Percentiles rank a stretch among this genome's conserved stretches.
Conservation (phyloP, 2,113 vertebrate species). For the Phalacrocorax pelagicus region DNA sequence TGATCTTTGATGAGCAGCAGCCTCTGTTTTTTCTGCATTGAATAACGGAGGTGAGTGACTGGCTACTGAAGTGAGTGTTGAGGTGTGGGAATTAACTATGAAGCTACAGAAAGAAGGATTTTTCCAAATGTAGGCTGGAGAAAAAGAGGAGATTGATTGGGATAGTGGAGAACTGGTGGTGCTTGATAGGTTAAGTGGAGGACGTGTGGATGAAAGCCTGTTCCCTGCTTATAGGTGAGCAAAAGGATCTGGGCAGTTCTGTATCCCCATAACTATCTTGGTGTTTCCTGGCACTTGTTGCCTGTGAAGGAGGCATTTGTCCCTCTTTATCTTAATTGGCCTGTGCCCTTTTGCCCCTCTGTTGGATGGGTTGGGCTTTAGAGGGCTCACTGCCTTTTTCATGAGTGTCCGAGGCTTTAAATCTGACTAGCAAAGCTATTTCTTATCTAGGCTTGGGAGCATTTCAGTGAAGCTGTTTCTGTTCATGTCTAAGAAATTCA, state of each 20-base stretch:
- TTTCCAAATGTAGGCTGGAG: background rate
- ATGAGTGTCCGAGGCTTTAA: background rate
- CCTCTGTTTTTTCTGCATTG: background rate
- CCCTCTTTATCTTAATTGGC: background rate
- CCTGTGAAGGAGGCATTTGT: background rate
- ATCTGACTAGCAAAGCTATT: background rate
- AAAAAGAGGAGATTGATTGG: background rate
- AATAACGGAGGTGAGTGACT: background rate
- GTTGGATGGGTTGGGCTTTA: background rate
- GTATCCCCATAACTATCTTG: rapidly evolving
- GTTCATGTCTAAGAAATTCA: background rate
- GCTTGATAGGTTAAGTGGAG: background rate
- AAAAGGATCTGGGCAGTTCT: background rate
- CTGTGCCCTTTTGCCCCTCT: background rate
- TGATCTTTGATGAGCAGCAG: background rate
- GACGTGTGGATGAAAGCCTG: background rate
- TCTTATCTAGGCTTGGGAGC: background rate
- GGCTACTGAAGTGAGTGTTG: background rate
- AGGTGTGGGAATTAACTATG: background rate
- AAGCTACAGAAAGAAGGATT: background rate
- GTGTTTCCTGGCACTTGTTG: background rate
- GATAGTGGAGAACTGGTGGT: background rate
- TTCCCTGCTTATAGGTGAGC: background rate
- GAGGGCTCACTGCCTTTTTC: background rate
- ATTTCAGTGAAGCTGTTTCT: background rate